Conservation (phyloP, 2,888 invertebrate species). For the Euplexia lucipara region DNA sequence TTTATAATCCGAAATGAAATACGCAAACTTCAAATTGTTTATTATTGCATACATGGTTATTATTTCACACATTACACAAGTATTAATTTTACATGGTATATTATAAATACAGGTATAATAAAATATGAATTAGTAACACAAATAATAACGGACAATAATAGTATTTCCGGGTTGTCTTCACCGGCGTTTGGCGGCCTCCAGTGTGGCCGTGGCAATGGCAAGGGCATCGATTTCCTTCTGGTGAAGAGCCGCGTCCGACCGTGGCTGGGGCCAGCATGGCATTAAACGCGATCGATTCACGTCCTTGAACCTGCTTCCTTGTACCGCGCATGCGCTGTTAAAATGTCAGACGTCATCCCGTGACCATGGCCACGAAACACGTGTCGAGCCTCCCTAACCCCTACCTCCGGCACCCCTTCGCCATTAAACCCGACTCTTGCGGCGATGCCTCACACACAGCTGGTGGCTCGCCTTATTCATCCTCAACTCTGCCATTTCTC, state of each 20-base stretch:
- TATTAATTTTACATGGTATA: neutral
- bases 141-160: constrained; percentile 4
- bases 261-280: constrained; percentile 76
- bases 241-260: constrained; percentile 80
- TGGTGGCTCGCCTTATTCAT: constrained; percentile 69
- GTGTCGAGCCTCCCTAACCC: constrained; percentile 71
- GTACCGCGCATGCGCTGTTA: constrained; percentile 80
- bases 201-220: constrained; percentile 79
- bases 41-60: neutral
- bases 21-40: constrained; percentile 2
- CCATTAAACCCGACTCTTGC: constrained; percentile 79
- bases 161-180: constrained; percentile 25
- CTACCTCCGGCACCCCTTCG: constrained; percentile 55
- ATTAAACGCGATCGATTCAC: constrained; percentile 83
- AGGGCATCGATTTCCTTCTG: constrained; percentile 73
- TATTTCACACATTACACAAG: neutral
- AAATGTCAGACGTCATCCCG: constrained; percentile 85
- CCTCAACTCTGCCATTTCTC: constrained; percentile 85
- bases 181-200: constrained; percentile 36
- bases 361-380: constrained; percentile 87
- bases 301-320: constrained; percentile 85
- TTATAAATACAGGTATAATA: neutral
- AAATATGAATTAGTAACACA: constrained; percentile 3
- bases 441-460: constrained; percentile 70
- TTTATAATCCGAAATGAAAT: constrained; percentile 15